Percentiles rank a stretch among this genome's conserved stretches.
Conservation (phyloP, 2,113 vertebrate genomes). For the Rattus norvegicus region DNA sequence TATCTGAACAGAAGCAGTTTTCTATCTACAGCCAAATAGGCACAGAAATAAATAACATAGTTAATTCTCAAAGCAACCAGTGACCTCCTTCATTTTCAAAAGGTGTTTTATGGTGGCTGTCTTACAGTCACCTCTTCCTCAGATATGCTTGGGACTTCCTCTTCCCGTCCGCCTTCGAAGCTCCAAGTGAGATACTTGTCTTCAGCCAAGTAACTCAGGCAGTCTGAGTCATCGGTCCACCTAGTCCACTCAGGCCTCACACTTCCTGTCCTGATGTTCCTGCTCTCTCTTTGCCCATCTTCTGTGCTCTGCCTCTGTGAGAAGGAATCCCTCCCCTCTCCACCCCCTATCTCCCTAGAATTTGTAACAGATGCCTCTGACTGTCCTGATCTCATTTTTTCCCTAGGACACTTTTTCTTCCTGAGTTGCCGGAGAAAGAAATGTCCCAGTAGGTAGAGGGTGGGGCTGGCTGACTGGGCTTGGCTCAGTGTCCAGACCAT, state of each 20-base stretch:
- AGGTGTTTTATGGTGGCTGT: constrained; percentile 58
- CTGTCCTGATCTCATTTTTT: not conserved
- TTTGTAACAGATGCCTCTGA: not conserved
- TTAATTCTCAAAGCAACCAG: constrained; percentile 71
- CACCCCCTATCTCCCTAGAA: not conserved
- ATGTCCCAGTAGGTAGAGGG: not conserved
- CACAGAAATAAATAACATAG: constrained; percentile 66
- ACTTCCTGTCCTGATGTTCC: not conserved
- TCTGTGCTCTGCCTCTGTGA: not conserved
- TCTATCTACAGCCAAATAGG: constrained; percentile 77
- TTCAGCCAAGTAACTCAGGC: not conserved
- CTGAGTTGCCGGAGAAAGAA: not conserved
- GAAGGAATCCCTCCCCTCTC: not conserved
- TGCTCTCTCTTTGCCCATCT: not conserved
- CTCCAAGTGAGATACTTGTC: not conserved
- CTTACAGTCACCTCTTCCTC: not conserved
- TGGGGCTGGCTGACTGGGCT: not conserved
- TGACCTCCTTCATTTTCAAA: constrained; percentile 80
- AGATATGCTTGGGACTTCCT: not conserved
- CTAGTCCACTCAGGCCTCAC: accelerated
- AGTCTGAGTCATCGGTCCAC: no score
- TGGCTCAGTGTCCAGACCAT: not conserved
- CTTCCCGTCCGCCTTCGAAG: constrained; percentile 1
- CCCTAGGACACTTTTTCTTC: not conserved
- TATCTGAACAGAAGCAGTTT: constrained; percentile 76